Conservation (phyloP, 2,888 invertebrate genomes). For the Limnephilus lunatus region DNA sequence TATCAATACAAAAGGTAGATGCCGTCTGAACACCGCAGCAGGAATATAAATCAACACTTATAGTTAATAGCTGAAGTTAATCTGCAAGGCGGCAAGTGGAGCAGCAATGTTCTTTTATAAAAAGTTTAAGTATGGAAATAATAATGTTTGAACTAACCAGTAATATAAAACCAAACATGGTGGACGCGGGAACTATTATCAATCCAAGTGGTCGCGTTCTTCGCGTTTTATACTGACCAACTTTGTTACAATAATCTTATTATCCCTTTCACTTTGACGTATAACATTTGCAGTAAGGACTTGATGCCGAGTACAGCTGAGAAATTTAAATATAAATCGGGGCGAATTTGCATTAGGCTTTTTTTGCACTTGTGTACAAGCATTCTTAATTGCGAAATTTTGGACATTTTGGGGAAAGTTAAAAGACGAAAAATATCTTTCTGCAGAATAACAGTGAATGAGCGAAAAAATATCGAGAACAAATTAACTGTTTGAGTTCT, state of each 20-base stretch:
- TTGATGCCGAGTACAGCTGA: conserved; percentile 39
- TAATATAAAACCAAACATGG: conserved; percentile 65
- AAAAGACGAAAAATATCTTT: neutral
- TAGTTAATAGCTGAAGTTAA: neutral
- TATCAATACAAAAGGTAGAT: neutral
- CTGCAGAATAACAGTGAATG: neutral
- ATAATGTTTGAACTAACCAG: conserved; percentile 60
- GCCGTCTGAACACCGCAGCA: neutral
- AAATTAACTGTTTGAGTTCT: neutral
- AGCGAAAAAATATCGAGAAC: neutral
- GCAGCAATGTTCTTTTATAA: neutral
- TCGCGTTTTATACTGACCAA: conserved; percentile 66
- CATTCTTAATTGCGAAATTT: neutral
- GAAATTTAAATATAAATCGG: conserved; percentile 22
- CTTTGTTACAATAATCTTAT: conserved; percentile 64
- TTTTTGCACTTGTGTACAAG: neutral
- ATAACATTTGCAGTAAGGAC: conserved; percentile 61
- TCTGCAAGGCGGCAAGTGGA: neutral
- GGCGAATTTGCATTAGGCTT: neutral
- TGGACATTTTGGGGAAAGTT: neutral
- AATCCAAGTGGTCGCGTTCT: conserved; percentile 59
- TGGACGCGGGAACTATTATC: conserved; percentile 65
- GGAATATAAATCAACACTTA: neutral
- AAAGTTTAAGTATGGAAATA: neutral
- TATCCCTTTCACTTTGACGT: conserved; percentile 66